Percentiles rank a stretch among this genome's conserved stretches.
Conservation (phyloP, 2,113 vertebrate genomes). For the human (Homo sapiens) region GRCh38 chr11:74732501-74733000, state of each 20-base stretch:
- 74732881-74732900: not conserved
- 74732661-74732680: not conserved
- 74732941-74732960: conserved; percentile 20
- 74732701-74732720: not conserved
- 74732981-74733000: not conserved
- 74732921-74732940: conserved; percentile 21
- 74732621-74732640: not conserved
- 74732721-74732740: too few relatives aligned
- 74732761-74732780: not conserved
- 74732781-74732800: not conserved
- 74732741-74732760: not conserved
- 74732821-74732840: not conserved
- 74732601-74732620: not conserved
- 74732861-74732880: not conserved
- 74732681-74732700: not conserved
- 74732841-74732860: not conserved
- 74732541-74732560: not conserved
- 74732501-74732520: not conserved
- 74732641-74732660: not conserved
- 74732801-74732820: not conserved
- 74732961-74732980: not conserved
- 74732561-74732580: not conserved
- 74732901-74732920: not conserved
- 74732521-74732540: not conserved
- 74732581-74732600: not conserved